phyloP scores from a whole-genome alignment of 2,888 invertebrate species.

The Cistogaster globosa region DNA sequence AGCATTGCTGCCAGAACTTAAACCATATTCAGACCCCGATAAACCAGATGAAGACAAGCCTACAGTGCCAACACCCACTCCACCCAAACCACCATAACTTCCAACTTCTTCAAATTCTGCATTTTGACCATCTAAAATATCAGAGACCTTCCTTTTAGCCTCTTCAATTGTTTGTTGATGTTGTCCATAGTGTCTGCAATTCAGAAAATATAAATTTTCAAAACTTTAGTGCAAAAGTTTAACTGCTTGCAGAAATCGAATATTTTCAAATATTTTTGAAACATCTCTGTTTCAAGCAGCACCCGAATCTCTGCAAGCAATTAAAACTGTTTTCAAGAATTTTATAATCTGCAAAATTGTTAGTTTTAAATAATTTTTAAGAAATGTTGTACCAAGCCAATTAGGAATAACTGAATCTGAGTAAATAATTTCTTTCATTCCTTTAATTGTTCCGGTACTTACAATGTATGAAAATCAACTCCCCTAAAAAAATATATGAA shows the following conservation, averaged over 20 bases:
- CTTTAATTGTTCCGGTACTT: slow-evolving; percentile 78
- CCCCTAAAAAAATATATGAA: slow-evolving; percentile 63
- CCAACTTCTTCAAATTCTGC: slow-evolving; percentile 76
- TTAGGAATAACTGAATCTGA: slow-evolving; percentile 74
- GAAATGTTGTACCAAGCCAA: slow-evolving; percentile 76
- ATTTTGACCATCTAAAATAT: slow-evolving; percentile 69
- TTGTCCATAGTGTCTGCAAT: slow-evolving; percentile 78
- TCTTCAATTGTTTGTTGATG: slow-evolving; percentile 80
- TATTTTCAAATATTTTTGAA: not conserved
- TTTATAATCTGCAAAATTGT: not conserved
- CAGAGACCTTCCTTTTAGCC: slow-evolving; percentile 77
- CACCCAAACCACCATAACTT: slow-evolving; percentile 75
- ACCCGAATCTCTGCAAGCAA: slow-evolving; percentile 1
- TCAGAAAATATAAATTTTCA: not conserved
- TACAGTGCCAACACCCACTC: slow-evolving; percentile 75
- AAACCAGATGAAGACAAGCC: slow-evolving; percentile 71
- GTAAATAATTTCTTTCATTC: slow-evolving; percentile 67
- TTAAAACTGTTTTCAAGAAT: not conserved
- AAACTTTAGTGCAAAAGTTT: not conserved
- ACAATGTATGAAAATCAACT: slow-evolving; percentile 76
- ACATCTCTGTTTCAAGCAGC: not conserved
- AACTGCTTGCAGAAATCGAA: slow-evolving; percentile 1
- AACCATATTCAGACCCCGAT: slow-evolving; percentile 46
- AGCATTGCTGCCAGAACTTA: slow-evolving; percentile 37
- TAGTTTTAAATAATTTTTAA: slow-evolving; percentile 8